These are phyloP conservation scores for Psilanteris sp. DNA, from an alignment of 1,140 invertebrate genomes.

Conservation along the genomic window DNA sequence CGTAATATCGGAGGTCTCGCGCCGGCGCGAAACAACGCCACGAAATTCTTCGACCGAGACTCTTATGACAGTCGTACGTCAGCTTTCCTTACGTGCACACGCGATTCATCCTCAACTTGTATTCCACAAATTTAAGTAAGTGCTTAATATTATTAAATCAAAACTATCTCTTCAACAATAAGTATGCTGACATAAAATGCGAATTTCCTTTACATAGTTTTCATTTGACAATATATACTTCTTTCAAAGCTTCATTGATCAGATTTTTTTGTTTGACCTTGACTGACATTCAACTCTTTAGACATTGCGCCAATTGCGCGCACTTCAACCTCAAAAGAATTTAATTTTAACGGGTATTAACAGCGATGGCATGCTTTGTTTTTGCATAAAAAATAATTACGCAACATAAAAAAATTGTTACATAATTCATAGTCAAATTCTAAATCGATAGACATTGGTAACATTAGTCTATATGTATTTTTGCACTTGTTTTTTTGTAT, in stretches of 20 bases:
- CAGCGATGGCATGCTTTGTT: too few species aligned
- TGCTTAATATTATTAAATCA: too few species aligned
- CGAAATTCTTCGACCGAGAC: constrained; percentile 48
- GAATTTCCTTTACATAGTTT: too few species aligned
- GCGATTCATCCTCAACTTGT: neutral
- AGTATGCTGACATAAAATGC: too few species aligned
- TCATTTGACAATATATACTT: too few species aligned
- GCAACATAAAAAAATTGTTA: neutral
- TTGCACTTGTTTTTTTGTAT: too few species aligned
- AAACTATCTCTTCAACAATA: constrained; percentile 7
- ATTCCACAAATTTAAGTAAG: constrained; percentile 42
- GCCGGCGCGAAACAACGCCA: constrained; percentile 48
- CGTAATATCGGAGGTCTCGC: constrained; percentile 15
- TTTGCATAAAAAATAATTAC: neutral
- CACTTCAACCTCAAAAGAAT: constrained; percentile 1
- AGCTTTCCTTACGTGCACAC: constrained; percentile 22
- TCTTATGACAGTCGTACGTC: constrained; percentile 46
- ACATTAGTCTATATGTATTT: too few species aligned
- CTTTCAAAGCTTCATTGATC: neutral
- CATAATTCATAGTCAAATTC: constrained; percentile 24
- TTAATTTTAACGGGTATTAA: constrained; percentile 1
- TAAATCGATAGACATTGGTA: too few species aligned
- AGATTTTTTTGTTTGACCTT: constrained; percentile 51
- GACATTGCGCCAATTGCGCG: constrained; percentile 22
- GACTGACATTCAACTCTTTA: constrained; percentile 49